A percentile compares a stretch with the other conserved stretches of the same genome.
These are phyloP conservation scores for Cephalopterus ornatus DNA, from an alignment of 2,113 vertebrate genomes.

Conservation along the genomic window DNA sequence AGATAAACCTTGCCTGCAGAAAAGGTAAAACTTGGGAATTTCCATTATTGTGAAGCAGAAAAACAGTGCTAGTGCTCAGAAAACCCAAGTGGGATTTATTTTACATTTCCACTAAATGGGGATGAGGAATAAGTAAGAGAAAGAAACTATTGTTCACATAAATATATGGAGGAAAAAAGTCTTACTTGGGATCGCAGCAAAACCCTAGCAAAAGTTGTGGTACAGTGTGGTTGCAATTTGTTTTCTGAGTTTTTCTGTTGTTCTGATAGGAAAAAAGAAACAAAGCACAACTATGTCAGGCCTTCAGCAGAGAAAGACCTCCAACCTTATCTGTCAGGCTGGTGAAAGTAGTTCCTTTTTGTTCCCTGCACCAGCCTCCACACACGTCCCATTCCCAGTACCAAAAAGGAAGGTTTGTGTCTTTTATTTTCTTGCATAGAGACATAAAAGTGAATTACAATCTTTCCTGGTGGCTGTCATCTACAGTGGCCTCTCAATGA, in stretches of 20 bases:
- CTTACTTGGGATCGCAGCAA: neutral
- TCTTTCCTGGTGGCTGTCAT: neutral
- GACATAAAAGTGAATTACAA: constrained; percentile 1
- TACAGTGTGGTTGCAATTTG: neutral
- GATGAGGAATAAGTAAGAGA: neutral
- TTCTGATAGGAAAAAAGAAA: neutral
- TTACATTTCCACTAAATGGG: neutral
- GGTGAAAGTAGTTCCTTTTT: neutral
- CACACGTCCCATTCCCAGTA: neutral
- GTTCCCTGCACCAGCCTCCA: neutral
- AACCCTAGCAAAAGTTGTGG: neutral
- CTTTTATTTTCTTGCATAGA: neutral
- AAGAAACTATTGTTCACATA: neutral
- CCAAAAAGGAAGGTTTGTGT: neutral
- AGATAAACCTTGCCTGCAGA: neutral
- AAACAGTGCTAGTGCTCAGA: neutral
- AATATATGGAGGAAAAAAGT: neutral
- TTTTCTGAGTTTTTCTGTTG: neutral
- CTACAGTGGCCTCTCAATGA: neutral
- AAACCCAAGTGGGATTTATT: neutral
- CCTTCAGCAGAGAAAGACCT: constrained; percentile 8
- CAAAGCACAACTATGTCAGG: neutral
- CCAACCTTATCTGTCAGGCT: neutral
- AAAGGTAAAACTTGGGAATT: neutral
- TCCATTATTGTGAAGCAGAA: neutral